Percentiles rank a stretch among this genome's conserved stretches.
Evolutionary conservation across 2,888 invertebrate species (phyloP).

Genomic region (Smittia sp.): DNA sequence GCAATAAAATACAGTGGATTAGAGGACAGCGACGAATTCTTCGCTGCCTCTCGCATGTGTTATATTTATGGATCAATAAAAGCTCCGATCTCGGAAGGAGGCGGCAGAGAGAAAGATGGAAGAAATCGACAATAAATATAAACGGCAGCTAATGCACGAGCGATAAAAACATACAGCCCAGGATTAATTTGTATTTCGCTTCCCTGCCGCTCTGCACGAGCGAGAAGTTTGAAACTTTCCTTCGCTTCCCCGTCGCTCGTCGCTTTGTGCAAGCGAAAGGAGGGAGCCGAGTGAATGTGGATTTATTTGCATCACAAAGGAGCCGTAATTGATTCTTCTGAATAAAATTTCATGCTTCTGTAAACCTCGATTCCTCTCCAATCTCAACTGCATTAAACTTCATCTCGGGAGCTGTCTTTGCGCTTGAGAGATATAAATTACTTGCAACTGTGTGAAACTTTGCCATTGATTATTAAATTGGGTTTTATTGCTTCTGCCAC

Average conservation of each 20-base stretch:
- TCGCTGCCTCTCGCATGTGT: background rate
- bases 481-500: too few species aligned
- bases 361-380: conserved; percentile 3
- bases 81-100: background rate
- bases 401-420: conserved; percentile 6
- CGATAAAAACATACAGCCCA: conserved; percentile 24
- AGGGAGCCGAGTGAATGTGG: background rate
- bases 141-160: conserved; percentile 24
- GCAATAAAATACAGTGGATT: conserved; percentile 37
- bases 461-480: background rate
- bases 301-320: conserved; percentile 31
- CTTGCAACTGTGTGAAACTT: background rate
- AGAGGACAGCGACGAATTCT: conserved; percentile 32
- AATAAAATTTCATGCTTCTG: conserved; percentile 28
- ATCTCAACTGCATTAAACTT: conserved; percentile 21
- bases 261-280: too few species aligned
- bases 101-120: background rate
- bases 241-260: too few species aligned
- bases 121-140: conserved; percentile 31
- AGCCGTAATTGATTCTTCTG: conserved; percentile 27
- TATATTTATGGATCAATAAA: conserved; percentile 27
- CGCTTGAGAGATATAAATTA: background rate
- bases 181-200: conserved; percentile 34
- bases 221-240: background rate
- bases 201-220: background rate